phyloP scores from a whole-genome alignment of 2,113 vertebrate species.

The Solea senegalensis region DNA sequence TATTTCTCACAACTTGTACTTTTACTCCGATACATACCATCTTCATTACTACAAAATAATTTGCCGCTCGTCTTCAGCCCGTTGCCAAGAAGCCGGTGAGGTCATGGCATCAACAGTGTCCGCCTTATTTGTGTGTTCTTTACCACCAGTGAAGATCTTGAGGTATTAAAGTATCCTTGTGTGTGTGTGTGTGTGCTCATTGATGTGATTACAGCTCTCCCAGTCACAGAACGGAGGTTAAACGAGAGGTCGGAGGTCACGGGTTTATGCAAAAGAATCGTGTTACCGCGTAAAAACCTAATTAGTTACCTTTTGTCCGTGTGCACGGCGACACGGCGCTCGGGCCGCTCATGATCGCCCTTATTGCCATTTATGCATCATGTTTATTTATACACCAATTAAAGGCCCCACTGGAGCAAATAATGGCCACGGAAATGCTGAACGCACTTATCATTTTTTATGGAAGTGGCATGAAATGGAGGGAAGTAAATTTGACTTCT shows the following conservation, averaged over 20 bases:
- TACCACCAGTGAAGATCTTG: not conserved
- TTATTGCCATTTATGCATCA: slow-evolving; percentile 47
- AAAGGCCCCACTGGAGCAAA: slow-evolving; percentile 48
- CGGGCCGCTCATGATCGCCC: slow-evolving; percentile 40
- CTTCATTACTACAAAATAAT: too few relatives aligned
- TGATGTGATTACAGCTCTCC: slow-evolving; percentile 22
- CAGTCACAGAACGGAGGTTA: not conserved
- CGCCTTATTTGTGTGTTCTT: slow-evolving; percentile 2
- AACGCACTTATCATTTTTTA: slow-evolving; percentile 32
- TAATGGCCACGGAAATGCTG: slow-evolving; percentile 24
- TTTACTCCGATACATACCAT: too few relatives aligned
- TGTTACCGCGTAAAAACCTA: slow-evolving; percentile 52
- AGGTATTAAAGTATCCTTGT: not conserved
- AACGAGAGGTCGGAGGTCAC: slow-evolving; percentile 34
- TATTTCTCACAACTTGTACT: too few relatives aligned
- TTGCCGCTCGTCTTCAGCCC: slow-evolving; percentile 33
- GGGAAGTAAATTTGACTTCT: slow-evolving; percentile 17
- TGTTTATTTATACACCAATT: slow-evolving; percentile 66
- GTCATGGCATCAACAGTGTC: slow-evolving; percentile 11
- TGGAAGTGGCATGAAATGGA: slow-evolving; percentile 21
- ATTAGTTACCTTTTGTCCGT: slow-evolving; percentile 54
- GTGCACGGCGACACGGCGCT: slow-evolving; percentile 20
- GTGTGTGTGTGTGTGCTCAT: slow-evolving; percentile 29
- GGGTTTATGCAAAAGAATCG: slow-evolving; percentile 39
- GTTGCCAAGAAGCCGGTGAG: slow-evolving; percentile 47